Evolutionary conservation across 2,888 invertebrate species (phyloP).

Genomic region (Tenthredo amoena): DNA sequence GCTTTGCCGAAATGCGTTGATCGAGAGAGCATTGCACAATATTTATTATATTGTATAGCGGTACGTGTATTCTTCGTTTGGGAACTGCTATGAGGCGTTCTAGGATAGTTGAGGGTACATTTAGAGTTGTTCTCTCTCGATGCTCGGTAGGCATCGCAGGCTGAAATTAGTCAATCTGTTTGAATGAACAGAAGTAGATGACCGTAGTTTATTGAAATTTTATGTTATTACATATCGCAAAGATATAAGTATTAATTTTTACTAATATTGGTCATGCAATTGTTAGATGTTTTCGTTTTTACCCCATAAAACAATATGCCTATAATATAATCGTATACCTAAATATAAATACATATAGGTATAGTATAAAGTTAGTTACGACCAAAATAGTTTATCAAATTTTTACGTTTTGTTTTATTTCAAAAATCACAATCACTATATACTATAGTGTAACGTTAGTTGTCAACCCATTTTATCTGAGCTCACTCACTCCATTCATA

Average conservation of each 20-base stretch:
- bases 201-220: constrained; percentile 39
- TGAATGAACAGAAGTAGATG: constrained; percentile 47
- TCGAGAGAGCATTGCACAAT: constrained; percentile 53
- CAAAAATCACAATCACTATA: background rate
- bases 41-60: constrained; percentile 52
- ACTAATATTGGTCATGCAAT: constrained; percentile 45
- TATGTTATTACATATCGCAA: constrained; percentile 26
- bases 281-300: constrained; percentile 13
- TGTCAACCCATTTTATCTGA: background rate
- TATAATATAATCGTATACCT: background rate
- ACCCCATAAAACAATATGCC: background rate
- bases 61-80: constrained; percentile 53
- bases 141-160: constrained; percentile 51
- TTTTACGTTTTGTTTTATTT: constrained; percentile 3
- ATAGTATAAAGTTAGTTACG: constrained; percentile 1
- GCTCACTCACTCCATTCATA: background rate
- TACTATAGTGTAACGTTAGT: background rate
- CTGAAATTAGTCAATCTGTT: constrained; percentile 52
- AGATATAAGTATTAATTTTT: constrained; percentile 31
- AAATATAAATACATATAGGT: background rate
- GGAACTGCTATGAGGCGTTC: constrained; percentile 51
- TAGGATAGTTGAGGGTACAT: constrained; percentile 52
- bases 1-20: constrained; percentile 50
- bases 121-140: constrained; percentile 52
- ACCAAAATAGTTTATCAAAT: constrained; percentile 28